A percentile compares a stretch with the other conserved stretches of the same genome.
Evolutionary conservation across 2,113 vertebrate genomes (phyloP).

Genomic region (Marmota monax): DNA sequence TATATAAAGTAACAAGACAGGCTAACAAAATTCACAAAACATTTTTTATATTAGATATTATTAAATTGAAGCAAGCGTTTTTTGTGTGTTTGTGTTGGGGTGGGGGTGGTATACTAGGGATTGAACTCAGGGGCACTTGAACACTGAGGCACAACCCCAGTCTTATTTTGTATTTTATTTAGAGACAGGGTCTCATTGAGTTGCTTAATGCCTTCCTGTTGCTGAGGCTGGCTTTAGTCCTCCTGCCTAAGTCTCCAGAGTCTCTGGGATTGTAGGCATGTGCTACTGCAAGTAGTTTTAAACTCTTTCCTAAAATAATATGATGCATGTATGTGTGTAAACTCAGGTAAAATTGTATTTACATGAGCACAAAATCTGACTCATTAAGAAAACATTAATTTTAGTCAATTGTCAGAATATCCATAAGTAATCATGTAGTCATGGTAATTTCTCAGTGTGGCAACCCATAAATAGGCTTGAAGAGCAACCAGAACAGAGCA

Average conservation of each 20-base stretch:
- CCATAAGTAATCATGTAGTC: neutral
- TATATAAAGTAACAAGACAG: neutral
- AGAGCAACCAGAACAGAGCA: neutral
- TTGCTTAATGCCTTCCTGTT: no score
- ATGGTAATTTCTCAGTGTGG: neutral
- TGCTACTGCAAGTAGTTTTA: neutral
- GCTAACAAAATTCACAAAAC: neutral
- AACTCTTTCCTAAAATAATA: neutral
- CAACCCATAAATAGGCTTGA: neutral
- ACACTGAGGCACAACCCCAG: no score
- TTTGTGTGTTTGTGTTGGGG: no score
- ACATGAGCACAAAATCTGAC: neutral
- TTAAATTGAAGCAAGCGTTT: neutral
- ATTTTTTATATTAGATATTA: conserved; percentile 39
- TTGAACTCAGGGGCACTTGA: no score
- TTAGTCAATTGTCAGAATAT: neutral
- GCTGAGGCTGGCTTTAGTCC: no score
- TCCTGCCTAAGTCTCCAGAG: no score
- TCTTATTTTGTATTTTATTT: no score
- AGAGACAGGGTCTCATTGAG: no score
- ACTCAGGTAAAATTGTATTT: neutral
- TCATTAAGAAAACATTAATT: conserved; percentile 35
- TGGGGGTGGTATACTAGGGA: no score
- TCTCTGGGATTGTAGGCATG: no score
- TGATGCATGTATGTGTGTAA: neutral